A percentile compares a stretch with the other conserved stretches of the same genome.
Evolutionary conservation across 64 coral and sea anemone species (phyloP).

Genomic region (Catalaphyllia jardinei): DNA sequence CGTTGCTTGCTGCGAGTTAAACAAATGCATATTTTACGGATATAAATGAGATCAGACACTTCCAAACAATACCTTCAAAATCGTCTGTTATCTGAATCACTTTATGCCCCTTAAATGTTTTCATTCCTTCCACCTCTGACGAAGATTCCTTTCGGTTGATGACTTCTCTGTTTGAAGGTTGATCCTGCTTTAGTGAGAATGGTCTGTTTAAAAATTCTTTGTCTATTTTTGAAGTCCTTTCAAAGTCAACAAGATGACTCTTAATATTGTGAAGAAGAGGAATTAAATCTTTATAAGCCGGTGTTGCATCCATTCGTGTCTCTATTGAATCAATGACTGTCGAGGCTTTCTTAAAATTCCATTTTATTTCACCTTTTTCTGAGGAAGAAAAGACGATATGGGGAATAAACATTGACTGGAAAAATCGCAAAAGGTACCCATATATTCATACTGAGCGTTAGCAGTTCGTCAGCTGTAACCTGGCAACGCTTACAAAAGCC

Average conservation of each 20-base stretch:
- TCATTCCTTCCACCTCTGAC: neutral
- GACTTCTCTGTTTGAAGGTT: neutral
- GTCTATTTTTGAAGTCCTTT: neutral
- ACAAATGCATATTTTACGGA: neutral
- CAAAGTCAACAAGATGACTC: neutral
- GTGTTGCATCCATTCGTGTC: neutral
- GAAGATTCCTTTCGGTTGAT: neutral
- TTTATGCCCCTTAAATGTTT: slow-evolving; percentile 24
- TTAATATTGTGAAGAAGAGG: slow-evolving; percentile 15
- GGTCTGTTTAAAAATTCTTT: neutral
- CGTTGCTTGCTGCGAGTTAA: neutral
- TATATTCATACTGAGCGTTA: too few species aligned
- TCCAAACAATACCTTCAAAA: slow-evolving; percentile 10
- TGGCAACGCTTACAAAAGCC: too few species aligned
- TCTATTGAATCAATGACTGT: slow-evolving; percentile 10
- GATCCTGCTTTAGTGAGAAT: neutral
- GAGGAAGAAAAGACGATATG: neutral
- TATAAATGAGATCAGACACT: neutral
- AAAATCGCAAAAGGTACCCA: too few species aligned
- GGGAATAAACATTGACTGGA: neutral
- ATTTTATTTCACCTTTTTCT: neutral
- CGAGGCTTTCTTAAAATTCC: slow-evolving; percentile 6
- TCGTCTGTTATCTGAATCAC: slow-evolving; percentile 15
- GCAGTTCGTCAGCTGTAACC: too few species aligned
- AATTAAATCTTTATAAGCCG: neutral